Conservation (phyloP, 2,888 invertebrate genomes). For the Ophion obscuratus region DNA sequence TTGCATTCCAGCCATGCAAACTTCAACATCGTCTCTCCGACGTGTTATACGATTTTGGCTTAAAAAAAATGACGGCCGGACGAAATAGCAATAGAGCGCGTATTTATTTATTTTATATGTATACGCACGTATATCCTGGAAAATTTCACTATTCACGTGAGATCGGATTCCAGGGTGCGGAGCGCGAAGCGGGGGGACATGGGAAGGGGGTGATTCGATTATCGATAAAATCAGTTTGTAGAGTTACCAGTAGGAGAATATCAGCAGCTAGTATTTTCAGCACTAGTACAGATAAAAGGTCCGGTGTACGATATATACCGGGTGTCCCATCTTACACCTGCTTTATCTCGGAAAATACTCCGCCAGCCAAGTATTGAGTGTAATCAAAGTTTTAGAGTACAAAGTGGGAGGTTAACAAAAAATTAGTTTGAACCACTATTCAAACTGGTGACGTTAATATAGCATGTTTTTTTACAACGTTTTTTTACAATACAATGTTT, state of each 20-base stretch:
- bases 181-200: neutral
- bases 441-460: no score
- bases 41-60: neutral
- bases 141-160: neutral
- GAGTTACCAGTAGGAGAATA: conserved; percentile 32
- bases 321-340: no score
- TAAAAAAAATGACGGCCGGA: neutral
- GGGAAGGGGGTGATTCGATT: conserved; percentile 50
- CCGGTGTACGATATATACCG: conserved; percentile 7
- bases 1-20: no score
- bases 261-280: conserved; percentile 11
- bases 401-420: no score
- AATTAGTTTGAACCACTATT: no score
- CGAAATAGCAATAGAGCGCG: neutral
- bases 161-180: conserved; percentile 25
- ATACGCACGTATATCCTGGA: neutral
- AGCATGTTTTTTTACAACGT: no score
- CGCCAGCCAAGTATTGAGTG: no score
- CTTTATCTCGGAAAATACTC: no score
- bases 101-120: neutral
- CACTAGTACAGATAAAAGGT: conserved; percentile 53
- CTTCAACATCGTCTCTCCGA: neutral
- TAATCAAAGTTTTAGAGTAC: no score
- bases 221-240: conserved; percentile 53
- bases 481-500: no score